These are phyloP conservation scores for Cynoglossus semilaevis DNA, from an alignment of 2,113 vertebrate species.

Conservation along the genomic window DNA sequence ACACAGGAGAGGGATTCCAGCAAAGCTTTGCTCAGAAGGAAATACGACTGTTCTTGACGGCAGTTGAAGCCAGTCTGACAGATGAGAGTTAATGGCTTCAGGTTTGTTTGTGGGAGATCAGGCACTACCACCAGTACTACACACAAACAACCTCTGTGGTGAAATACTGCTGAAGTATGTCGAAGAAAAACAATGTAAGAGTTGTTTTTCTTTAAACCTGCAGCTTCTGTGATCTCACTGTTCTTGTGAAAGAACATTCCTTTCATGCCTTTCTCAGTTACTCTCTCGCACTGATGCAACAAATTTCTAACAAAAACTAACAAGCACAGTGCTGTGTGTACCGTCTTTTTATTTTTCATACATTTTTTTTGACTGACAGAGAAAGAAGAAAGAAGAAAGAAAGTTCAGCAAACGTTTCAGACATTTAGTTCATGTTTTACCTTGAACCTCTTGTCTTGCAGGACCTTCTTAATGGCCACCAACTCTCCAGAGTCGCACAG, in stretches of 20 bases:
- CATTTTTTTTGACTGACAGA: background rate
- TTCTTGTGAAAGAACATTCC: constrained; percentile 48
- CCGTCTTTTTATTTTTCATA: no score
- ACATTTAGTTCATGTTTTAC: constrained; percentile 67
- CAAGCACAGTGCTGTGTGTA: no score
- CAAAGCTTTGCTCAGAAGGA: constrained; percentile 23
- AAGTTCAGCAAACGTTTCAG: no score
- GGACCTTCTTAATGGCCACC: constrained; percentile 98
- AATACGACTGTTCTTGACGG: constrained; percentile 16
- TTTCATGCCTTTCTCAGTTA: constrained; percentile 35
- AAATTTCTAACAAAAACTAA: background rate
- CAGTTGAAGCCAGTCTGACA: constrained; percentile 28
- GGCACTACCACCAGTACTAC: background rate
- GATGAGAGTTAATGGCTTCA: constrained; percentile 19
- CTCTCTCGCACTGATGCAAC: constrained; percentile 2
- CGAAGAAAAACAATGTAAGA: constrained; percentile 4
- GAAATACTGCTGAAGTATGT: background rate
- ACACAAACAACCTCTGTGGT: background rate
- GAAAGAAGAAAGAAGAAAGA: background rate
- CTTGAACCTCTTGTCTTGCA: constrained; percentile 99
- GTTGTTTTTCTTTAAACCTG: constrained; percentile 19
- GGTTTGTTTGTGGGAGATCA: constrained; percentile 8
- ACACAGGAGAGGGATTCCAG: constrained; percentile 26
- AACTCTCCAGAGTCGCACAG: constrained; percentile 97
- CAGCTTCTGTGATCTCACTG: constrained; percentile 37